phyloP scores from a whole-genome alignment of 2,113 vertebrate species.

The Neodontobutis hainanensis region DNA sequence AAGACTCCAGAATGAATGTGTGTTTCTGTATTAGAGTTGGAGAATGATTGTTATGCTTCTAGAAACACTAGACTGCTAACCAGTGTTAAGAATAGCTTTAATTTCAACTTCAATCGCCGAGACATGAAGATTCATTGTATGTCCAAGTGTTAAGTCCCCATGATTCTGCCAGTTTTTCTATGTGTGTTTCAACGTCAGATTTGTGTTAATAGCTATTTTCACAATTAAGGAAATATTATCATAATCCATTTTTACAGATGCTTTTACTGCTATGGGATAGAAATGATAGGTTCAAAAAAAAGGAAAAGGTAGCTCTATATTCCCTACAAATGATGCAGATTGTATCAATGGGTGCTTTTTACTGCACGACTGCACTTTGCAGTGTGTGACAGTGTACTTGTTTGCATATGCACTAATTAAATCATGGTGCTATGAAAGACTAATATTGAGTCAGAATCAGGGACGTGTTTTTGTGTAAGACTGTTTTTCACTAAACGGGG shows the following conservation, averaged over 20 bases:
- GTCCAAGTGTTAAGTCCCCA: constrained; percentile 29
- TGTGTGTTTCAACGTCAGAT: constrained; percentile 31
- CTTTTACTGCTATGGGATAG: not conserved
- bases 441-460: constrained; percentile 75
- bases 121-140: constrained; percentile 33
- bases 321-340: constrained; percentile 22
- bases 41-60: constrained; percentile 46
- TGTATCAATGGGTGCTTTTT: constrained; percentile 57
- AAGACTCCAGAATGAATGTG: constrained; percentile 58
- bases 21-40: constrained; percentile 17
- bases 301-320: not conserved
- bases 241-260: constrained; percentile 28
- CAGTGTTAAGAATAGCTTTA: constrained; percentile 66
- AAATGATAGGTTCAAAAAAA: not conserved
- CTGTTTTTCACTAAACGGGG: constrained; percentile 30
- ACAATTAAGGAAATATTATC: constrained; percentile 11
- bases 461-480: constrained; percentile 53
- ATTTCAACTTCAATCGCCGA: constrained; percentile 47
- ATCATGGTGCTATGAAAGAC: constrained; percentile 78
- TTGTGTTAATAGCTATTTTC: constrained; percentile 42
- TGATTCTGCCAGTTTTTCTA: constrained; percentile 36
- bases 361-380: constrained; percentile 48
- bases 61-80: constrained; percentile 28
- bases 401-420: constrained; percentile 64
- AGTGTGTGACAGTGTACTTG: constrained; percentile 23